A percentile compares a stretch with the other conserved stretches of the same genome.
Evolutionary conservation across 53 echinoderm and acorn worm species (phyloP).

Genomic region (Paracentrotus lividus): DNA sequence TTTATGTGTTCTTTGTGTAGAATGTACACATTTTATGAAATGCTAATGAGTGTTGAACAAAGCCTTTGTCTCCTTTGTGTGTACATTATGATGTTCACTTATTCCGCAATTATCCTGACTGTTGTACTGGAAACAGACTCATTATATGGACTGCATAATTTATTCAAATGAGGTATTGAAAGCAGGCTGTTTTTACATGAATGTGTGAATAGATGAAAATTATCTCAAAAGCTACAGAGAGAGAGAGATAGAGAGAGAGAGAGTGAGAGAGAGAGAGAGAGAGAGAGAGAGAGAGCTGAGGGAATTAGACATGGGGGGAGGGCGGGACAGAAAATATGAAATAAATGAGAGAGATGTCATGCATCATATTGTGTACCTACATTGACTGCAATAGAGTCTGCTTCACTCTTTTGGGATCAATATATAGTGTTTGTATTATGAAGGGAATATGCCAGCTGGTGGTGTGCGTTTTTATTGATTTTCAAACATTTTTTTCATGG

Average conservation of each 20-base stretch:
- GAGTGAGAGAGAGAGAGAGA: not conserved
- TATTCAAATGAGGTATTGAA: not conserved
- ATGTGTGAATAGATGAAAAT: not conserved
- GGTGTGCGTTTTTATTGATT: not conserved
- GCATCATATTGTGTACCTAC: too few relatives aligned
- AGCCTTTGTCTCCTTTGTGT: not conserved
- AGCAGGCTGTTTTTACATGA: not conserved
- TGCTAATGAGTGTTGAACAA: not conserved
- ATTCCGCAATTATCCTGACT: not conserved
- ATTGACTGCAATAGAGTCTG: too few relatives aligned
- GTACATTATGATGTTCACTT: not conserved
- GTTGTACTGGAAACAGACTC: not conserved
- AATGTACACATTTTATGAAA: too few relatives aligned
- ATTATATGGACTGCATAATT: not conserved
- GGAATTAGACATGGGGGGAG: not conserved
- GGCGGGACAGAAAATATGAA: not conserved
- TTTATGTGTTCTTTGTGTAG: too few relatives aligned
- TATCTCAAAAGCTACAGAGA: too few relatives aligned
- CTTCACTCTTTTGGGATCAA: too few relatives aligned
- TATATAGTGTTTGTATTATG: too few relatives aligned
- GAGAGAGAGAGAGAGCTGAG: not conserved
- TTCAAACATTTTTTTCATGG: not conserved
- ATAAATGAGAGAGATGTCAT: not conserved
- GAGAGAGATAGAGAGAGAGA: not conserved
- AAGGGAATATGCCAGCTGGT: not conserved